Conservation (phyloP, 2,888 invertebrate species). For the Tachina grossa region DNA sequence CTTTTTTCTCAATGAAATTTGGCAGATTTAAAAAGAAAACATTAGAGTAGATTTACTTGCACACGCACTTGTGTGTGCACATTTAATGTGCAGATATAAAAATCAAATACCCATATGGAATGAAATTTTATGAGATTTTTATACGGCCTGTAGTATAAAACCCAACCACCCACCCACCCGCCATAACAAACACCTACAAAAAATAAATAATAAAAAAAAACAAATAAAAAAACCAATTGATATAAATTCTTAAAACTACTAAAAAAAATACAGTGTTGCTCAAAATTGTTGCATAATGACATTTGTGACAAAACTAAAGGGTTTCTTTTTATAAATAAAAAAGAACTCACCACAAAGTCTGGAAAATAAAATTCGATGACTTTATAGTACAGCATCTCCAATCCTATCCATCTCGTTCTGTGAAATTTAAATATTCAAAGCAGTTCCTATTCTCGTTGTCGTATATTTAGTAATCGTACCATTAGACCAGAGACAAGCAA, state of each 20-base stretch:
- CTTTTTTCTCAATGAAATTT: constrained; percentile 21
- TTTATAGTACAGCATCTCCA: too few species aligned
- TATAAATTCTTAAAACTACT: constrained; percentile 41
- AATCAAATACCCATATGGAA: constrained; percentile 31
- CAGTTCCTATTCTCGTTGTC: too few species aligned
- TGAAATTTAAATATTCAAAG: too few species aligned
- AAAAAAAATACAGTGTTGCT: not conserved
- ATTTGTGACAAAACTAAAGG: too few species aligned
- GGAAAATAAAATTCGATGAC: too few species aligned
- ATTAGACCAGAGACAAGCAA: too few species aligned
- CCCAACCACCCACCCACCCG: not conserved
- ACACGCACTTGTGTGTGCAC: not conserved
- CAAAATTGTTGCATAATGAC: not conserved
- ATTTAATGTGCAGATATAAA: constrained; percentile 22
- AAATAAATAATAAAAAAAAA: too few species aligned
- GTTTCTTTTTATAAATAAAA: too few species aligned
- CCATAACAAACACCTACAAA: not conserved
- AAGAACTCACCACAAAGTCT: too few species aligned
- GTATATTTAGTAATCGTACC: too few species aligned
- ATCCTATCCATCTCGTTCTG: too few species aligned
- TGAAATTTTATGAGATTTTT: constrained; percentile 31
- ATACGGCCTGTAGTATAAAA: not conserved
- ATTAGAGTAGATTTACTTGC: not conserved
- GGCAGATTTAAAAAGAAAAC: constrained; percentile 24
- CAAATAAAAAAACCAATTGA: not conserved